Evolutionary conservation across 2,113 vertebrate genomes (phyloP), one percentile per base, ranked within the genome.

Genomic region (Melanerpes formicivorus): DNA sequence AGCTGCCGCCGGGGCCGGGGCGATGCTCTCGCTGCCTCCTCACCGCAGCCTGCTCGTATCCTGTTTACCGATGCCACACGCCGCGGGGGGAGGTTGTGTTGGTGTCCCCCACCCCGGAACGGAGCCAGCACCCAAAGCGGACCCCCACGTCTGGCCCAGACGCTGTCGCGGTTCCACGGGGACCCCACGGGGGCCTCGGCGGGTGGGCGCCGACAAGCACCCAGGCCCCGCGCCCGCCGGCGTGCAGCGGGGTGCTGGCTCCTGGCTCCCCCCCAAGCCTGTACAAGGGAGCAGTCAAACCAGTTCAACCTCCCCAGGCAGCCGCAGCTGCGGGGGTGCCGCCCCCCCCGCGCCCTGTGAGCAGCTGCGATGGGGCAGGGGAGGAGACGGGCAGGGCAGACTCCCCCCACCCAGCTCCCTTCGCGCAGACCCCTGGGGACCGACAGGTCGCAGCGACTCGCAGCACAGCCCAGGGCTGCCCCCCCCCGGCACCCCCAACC

Each of bases 31-130:
- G 59, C 78, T 14, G 59, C 15, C 30, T 34, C 82, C 58, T 23
- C 76, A 5, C 90, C 60, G 29, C 83, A 48, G 65, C 48, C 46
- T 18, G 27, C 81, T 69, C 48, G 74, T 95, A 90, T 95, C 94
- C 94, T 91, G 94, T 93, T 90, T 91, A 64, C 78, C 1, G 69
- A 46, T 6, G 34, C 63, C 13, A 1, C 54, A 4, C 21, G 34
- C 77, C 62, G 84, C 6, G 21, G 21, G 50, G 50, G 21, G 50
- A 12, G 11, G 50, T 22, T 22, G 50, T 22, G 21, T 23, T 22
- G 11, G 50, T 52, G 40, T 6, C 37, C 62, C 66, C n/a, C 84
- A 6, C 80, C 90, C 90, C 88, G 87, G 90, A 87, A 90, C 90
- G 72, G 12, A 54, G 42, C 19, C 32, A 2, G 65, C 86, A 84